Evolutionary conservation across 1,140 invertebrate genomes (phyloP), one percentile per base, ranked within the genome.

Genomic region (Solenopsis invicta): DNA sequence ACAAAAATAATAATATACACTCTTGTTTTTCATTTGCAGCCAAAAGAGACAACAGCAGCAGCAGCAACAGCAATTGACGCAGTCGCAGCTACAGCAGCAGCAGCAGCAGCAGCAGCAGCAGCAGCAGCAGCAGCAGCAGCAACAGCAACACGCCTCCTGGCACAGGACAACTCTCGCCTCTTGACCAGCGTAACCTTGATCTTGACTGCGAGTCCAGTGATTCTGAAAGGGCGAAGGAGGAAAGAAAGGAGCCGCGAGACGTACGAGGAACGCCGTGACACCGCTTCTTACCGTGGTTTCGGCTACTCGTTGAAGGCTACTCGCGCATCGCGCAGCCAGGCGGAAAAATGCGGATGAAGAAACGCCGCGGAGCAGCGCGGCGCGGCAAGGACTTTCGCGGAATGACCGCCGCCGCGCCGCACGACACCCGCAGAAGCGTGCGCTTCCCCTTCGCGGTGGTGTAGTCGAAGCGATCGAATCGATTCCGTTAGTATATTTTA

Each of bases 111-210:
- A 87, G 48, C 88, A 87, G 48, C 91, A 77, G 48, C 84, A 64
- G 9, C 82, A 71, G 1, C 89, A 76, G 8, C 87, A 89, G 16
- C 81, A 71, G 0, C 91, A 89, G 9, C 89, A 88, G 12, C 90
- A 92, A 13, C 88, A 89, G 6, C 90, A 92, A 21, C 91, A 93
- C 48, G 77, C 91, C n/a, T 94, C 94, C 62, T 95, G 94, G 94
- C 94, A 95, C 82, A 93, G 93, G 84, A 94, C 94, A 12, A 95
- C 94, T n/a, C 85, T 95, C 29, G 93, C 94, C 54, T 95, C 94
- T 69, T 95, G 94, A 95, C 94, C 92, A 89, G 67, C 80, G 86
- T 91, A 89, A 86, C 72, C 86, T 61, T 90, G 89, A 90, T 82
- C 86, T 24, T 84, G 72, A 59, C 82, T 84, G 37, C 76, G 48